phyloP scores from a whole-genome alignment of 2,888 invertebrate species.

The Lydus trimaculatus region DNA sequence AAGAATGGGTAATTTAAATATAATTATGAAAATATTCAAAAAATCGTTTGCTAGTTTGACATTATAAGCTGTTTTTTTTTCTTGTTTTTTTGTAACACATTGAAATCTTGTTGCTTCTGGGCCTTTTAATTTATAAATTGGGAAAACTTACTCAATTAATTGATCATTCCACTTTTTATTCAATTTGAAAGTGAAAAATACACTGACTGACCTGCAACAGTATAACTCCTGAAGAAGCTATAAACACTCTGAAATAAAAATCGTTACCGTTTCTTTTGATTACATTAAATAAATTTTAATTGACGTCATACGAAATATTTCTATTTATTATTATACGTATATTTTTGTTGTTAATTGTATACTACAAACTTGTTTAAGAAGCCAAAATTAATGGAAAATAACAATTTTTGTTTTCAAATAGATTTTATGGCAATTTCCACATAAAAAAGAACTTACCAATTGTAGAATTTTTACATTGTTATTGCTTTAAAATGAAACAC shows the following conservation, averaged over 20 bases:
- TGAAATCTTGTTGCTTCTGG: too few relatives aligned
- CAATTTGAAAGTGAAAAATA: neutral
- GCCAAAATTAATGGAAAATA: neutral
- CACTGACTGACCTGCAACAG: neutral
- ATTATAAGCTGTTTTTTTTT: too few relatives aligned
- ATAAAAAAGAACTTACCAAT: neutral
- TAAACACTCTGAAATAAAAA: neutral
- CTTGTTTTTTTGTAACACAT: too few relatives aligned
- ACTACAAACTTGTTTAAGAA: neutral
- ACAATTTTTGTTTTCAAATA: neutral
- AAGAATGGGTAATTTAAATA: too few relatives aligned
- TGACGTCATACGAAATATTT: neutral
- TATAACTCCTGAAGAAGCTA: neutral
- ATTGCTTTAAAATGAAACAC: neutral
- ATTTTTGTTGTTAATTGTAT: neutral
- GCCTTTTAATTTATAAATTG: too few relatives aligned
- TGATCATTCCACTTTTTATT: neutral
- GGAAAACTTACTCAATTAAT: too few relatives aligned
- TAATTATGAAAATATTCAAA: too few relatives aligned
- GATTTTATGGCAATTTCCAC: neutral
- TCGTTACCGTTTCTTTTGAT: neutral
- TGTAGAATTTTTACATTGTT: neutral
- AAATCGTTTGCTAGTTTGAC: too few relatives aligned
- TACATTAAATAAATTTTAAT: neutral
- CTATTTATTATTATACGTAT: neutral